Conservation (phyloP, 2,797 vertebrate species). For the Antrozous pallidus region DNA sequence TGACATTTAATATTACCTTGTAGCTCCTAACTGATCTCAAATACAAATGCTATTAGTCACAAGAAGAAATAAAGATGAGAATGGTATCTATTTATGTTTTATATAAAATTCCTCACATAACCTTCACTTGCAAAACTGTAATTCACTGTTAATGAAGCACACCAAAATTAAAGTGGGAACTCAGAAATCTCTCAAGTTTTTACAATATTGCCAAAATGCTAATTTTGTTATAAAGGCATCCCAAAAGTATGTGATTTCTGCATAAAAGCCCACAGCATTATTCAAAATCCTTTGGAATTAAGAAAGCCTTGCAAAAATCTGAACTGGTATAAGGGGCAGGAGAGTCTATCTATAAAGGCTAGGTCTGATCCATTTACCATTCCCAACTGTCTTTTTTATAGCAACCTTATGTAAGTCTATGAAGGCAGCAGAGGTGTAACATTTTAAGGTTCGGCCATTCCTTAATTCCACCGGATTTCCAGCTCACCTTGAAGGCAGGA, state of each 20-base stretch:
- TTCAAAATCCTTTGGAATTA: conserved; percentile 16
- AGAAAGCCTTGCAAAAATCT: not conserved
- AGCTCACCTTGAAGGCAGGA: conserved; percentile 41
- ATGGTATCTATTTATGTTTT: not conserved
- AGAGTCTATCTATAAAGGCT: not conserved
- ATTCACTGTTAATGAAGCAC: conserved; percentile 26
- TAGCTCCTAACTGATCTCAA: not conserved
- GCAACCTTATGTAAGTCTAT: conserved; percentile 14
- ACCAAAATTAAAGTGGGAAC: conserved; percentile 14
- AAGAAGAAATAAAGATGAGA: not conserved
- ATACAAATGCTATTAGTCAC: conserved; percentile 5
- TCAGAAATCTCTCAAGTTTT: conserved; percentile 2
- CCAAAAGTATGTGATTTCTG: conserved; percentile 9
- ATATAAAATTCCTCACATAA: not conserved
- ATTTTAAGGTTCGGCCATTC: not conserved
- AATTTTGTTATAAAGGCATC: conserved; percentile 25
- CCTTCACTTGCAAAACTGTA: not conserved
- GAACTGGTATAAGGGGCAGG: not conserved
- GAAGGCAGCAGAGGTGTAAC: not conserved
- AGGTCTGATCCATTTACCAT: conserved; percentile 30
- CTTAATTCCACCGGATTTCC: conserved; percentile 9
- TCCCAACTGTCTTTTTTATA: conserved; percentile 15
- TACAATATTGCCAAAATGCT: not conserved
- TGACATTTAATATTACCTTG: conserved; percentile 31
- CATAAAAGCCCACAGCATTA: conserved; percentile 9